Base-by-base conservation (phyloP, 1,140 invertebrate genomes). In the Drosophila hydei region DNA sequence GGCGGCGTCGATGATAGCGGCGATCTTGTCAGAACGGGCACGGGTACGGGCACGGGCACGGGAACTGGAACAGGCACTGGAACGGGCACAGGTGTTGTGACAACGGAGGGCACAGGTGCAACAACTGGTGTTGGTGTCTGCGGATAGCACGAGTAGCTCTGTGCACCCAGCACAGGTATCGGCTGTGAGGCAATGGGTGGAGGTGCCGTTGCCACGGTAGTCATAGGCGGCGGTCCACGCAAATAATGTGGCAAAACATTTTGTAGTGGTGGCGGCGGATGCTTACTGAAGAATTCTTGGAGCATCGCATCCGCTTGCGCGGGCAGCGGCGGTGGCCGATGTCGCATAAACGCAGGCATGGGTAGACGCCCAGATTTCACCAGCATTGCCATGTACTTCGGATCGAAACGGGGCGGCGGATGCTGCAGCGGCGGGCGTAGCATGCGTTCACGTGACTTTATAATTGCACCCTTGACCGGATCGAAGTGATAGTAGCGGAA, bases 301-400 rank as follows among this genome's bases (percentile, higher is more conserved):
- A 83, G 48, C 47, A 83, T 73, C 0, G 79, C 58, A 27, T 79
- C 79, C 0, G 71, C 74, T 45, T 88, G 61, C 3, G 68, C 42
- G 0, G 84, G 75, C 38, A 70, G 45, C n/a, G 73, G 63, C 12
- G 80, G 80, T 25, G 79, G 79, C 0, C 75, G 78, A 11, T 78
- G 58, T 0, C 72, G 63, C 55, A 84, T 43, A 27, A 85, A 84
- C 0, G 75, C 60, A 0, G 81, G 64, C 56, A 75, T 65, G 0
- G 80, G 80, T 16, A 87, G 14, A 0, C 72, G 55, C 0, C 83
- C 83, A 9, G 75, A 64, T 19, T 83, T 89, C n/a, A 88, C 64
- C 19, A 88, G 63, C 83, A 88, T 88, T 12, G 75, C 72, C 55
- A 88, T 89, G 38, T 73, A 80, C 55, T 79, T 88, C 30, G 84